Base-by-base conservation (phyloP, 1,140 invertebrate genomes). In the Dreissena rostriformis region DNA sequence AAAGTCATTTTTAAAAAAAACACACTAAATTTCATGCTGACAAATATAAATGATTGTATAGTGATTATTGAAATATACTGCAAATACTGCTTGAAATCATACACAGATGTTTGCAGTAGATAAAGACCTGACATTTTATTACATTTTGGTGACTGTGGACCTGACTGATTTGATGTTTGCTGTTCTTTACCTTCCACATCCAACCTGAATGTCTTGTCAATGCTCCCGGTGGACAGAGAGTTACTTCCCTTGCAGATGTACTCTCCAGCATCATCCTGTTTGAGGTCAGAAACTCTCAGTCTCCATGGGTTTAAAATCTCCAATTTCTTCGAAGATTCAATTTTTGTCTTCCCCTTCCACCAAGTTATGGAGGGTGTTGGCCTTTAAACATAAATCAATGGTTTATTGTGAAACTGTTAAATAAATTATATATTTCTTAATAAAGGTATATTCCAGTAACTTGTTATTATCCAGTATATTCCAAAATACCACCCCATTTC, bases 231-330 rank as follows among this genome's bases (percentile, higher is more conserved):
- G 17, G n/a, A 28, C 7, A 86, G 61, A 28, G 51, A 7, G 80
- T 92, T 92, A 5, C 65, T 78, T 22, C 89, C 91, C 5, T 70
- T 52, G 63, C 91, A 92, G 53, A 87, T 86, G 70, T 92, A 92
- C 55, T 80, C 65, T 14, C 91, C 91, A 17, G 85, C 87, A 82
- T 92, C 91, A n/a, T 87, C 89, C 83, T 83, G 88, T 24, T 90
- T 55, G 6, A 92, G 85, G 26, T 88, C 78, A 17, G 86, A 85
- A 17, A 92, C 90, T 5, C 83, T 74, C n/a, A 91, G 77, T 67
- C 91, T 90, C 77, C 87, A 85, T 0, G 86, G 55, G 65, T 87
- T 74, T 24, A 19, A 70, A 24, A 57, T 82, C 61, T 86, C 82
- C 2, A 87, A 80, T 1, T 22, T 39, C 0, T 77, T 75, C 24